phyloP scores from a whole-genome alignment of 2,113 vertebrate species.

The Pluvianellus socialis region DNA sequence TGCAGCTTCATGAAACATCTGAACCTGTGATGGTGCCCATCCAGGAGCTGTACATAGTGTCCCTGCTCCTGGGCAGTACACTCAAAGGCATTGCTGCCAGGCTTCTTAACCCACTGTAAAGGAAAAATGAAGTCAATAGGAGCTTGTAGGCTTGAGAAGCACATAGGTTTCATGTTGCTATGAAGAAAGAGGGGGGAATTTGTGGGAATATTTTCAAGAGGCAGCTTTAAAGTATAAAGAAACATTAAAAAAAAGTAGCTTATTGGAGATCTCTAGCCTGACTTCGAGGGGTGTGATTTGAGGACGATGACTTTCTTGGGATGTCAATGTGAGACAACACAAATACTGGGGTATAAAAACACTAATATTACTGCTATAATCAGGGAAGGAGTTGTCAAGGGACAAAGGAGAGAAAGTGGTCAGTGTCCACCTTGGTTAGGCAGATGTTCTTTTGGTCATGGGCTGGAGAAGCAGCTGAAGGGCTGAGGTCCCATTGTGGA shows the following conservation, averaged over 20 bases:
- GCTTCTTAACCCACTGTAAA: not conserved
- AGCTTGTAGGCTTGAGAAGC: not conserved
- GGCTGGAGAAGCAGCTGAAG: not conserved
- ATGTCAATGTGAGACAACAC: not conserved
- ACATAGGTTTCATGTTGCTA: not conserved
- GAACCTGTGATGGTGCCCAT: not conserved
- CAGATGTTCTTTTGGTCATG: not conserved
- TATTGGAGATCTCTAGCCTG: not conserved
- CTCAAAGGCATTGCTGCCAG: not conserved
- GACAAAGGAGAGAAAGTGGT: not conserved
- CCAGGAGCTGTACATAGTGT: not conserved
- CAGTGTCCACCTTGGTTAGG: not conserved
- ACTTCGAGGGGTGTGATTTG: not conserved
- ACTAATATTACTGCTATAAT: not conserved
- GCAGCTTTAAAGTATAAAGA: not conserved
- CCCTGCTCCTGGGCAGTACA: not conserved
- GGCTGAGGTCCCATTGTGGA: not conserved
- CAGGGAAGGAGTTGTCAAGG: not conserved
- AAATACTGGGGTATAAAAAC: not conserved
- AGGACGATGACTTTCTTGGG: not conserved
- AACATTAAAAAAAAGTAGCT: not conserved
- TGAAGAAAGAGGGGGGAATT: not conserved
- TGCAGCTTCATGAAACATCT: not conserved
- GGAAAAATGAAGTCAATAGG: not conserved
- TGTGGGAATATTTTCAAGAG: not conserved